Conservation (phyloP, 2,113 vertebrate species). For the Clarias macrocephalus region DNA sequence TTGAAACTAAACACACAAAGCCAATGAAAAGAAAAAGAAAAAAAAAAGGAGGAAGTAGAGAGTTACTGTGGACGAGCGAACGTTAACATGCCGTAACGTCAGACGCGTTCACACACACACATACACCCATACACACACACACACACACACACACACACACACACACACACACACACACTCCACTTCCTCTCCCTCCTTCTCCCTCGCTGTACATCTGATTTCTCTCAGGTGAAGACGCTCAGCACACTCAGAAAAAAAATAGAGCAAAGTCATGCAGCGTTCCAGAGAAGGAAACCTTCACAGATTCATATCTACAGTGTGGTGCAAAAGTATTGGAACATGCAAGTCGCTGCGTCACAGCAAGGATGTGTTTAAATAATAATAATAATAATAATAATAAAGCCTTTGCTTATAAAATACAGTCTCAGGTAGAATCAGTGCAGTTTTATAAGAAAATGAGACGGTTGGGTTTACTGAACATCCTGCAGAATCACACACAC, state of each 20-base stretch:
- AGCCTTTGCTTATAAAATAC: no score
- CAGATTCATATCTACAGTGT: no score
- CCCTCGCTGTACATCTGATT: neutral
- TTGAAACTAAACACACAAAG: constrained; percentile 72
- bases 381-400: no score
- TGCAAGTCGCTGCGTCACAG: no score
- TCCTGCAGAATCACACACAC: no score
- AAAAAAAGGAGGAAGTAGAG: constrained; percentile 48
- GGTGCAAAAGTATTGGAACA: no score
- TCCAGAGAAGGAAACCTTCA: neutral
- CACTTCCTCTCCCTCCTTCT: neutral
- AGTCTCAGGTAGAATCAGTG: no score
- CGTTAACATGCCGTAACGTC: constrained; percentile 68
- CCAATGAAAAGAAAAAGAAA: constrained; percentile 38
- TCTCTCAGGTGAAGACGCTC: neutral
- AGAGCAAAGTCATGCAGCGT: neutral
- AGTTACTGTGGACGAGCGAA: constrained; percentile 57
- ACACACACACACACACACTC: constrained; percentile 45
- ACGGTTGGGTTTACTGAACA: no score
- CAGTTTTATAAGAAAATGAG: no score
- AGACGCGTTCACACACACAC: constrained; percentile 63
- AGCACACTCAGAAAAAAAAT: neutral
- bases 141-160: constrained; percentile 51
- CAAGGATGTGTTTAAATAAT: no score
- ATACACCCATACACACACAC: constrained; percentile 1